Evolutionary conservation across 92 coral and sea anemone species (phyloP).

Genomic region (Scolanthus callimorphus): DNA sequence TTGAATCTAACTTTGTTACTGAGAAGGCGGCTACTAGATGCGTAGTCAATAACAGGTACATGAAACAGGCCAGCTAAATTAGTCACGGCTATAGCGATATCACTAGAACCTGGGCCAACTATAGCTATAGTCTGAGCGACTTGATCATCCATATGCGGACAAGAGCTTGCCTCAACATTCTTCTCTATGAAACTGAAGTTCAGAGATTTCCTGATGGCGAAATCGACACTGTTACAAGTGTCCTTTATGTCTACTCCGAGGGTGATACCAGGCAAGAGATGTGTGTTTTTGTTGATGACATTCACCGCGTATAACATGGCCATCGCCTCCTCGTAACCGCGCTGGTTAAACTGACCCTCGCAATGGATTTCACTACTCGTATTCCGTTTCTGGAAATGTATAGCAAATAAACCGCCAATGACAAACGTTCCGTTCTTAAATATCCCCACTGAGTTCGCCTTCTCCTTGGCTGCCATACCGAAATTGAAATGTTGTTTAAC

Average conservation of each 20-base stretch:
- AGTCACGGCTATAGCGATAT: conserved; percentile 83
- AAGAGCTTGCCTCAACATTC: conserved; percentile 32
- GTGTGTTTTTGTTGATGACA: conserved; percentile 46
- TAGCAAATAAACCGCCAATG: conserved; percentile 79
- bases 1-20: conserved; percentile 74
- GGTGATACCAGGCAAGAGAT: conserved; percentile 72
- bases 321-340: conserved; percentile 69
- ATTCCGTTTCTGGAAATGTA: conserved; percentile 55
- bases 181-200: conserved; percentile 75
- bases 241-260: conserved; percentile 83
- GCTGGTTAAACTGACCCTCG: conserved; percentile 53
- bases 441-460: no score
- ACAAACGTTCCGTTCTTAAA: conserved; percentile 57
- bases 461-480: no score
- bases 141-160: conserved; percentile 1
- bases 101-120: conserved; percentile 72
- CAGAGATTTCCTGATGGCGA: conserved; percentile 77
- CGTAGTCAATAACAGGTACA: conserved; percentile 76
- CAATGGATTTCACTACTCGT: conserved; percentile 22
- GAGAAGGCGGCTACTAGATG: conserved; percentile 75
- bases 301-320: conserved; percentile 84
- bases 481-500: no score
- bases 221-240: conserved; percentile 73
- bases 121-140: conserved; percentile 56
- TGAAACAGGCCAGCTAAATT: conserved; percentile 84